Conservation (phyloP, 2,888 invertebrate genomes). For the Cinara cedri region DNA sequence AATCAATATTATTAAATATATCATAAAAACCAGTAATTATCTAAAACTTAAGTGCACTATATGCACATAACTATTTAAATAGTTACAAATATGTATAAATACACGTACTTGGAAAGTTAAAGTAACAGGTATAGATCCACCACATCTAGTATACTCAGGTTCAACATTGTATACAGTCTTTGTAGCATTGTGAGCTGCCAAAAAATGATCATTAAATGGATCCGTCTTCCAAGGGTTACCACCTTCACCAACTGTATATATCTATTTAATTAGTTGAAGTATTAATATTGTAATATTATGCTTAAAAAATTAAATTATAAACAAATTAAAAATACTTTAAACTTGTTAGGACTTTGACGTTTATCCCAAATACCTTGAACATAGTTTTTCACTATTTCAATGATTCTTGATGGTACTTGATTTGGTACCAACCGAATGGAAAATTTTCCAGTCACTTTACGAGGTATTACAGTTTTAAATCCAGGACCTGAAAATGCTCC, state of each 20-base stretch:
- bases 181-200: constrained; percentile 83
- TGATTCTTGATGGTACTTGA: constrained; percentile 84
- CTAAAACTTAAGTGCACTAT: not conserved
- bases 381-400: constrained; percentile 77
- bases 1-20: not conserved
- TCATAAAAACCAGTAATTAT: not conserved
- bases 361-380: constrained; percentile 78
- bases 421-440: constrained; percentile 96
- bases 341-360: constrained; percentile 83
- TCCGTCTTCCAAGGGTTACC: constrained; percentile 93
- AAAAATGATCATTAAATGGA: constrained; percentile 89
- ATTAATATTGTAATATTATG: too few relatives aligned
- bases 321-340: constrained; percentile 68
- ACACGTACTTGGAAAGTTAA: constrained; percentile 72
- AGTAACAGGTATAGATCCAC: constrained; percentile 97
- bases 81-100: too few relatives aligned
- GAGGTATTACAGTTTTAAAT: constrained; percentile 94
- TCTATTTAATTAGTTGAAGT: constrained; percentile 19
- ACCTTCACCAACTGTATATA: constrained; percentile 66
- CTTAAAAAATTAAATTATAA: too few relatives aligned
- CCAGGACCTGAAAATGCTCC: constrained; percentile 93
- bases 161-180: constrained; percentile 85
- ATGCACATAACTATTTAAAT: too few relatives aligned
- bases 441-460: constrained; percentile 94
- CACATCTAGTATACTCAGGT: constrained; percentile 95